Evolutionary conservation across 2,113 vertebrate genomes (phyloP), one percentile per base, ranked within the genome.

Genomic region (Neoarius graeffei): DNA sequence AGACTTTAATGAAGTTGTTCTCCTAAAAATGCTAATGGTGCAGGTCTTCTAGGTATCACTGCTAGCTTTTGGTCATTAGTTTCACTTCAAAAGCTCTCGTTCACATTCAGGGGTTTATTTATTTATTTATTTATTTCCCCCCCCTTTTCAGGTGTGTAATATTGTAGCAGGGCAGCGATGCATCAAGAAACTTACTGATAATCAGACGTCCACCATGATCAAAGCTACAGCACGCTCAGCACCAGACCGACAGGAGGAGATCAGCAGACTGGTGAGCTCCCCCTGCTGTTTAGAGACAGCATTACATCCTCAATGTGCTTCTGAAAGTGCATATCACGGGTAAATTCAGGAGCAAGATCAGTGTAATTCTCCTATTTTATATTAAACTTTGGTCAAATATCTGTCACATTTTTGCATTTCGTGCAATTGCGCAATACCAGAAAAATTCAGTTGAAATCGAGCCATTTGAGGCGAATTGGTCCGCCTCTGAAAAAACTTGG

Each of bases 181-280:
- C 42, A 42, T 42, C 42, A 42, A 42, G 42, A 42, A 42, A 42
- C 42, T 42, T 42, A 42, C 42, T 4, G 42, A 42, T 42, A 42
- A 42, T 42, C 42, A 42, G 42, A 42, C 42, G 42, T 42, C 42
- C 42, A 42, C 42, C 42, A 42, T 42, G 42, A 42, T 42, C 42
- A 42, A 42, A 42, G 42, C 42, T 42, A 42, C 42, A 42, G 42
- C 42, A 42, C 42, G 98, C 90, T 99, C 98, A 89, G 98, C 98
- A 2, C 98, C 98, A 0, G 98, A 99, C 89, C 94, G 98, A 86
- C 98, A 99, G 81, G 98, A 99, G 91, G 98, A 99, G 91, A 99
- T 99, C 92, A 99, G 98, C 94, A 95, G 98, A 92, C 86, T 99
- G 97, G 98, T 99, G 93, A 97, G 98, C 95, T 59, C 23, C 77